Conservation (phyloP, 2,113 vertebrate genomes). For the Pomatorhinus ruficollis region DNA sequence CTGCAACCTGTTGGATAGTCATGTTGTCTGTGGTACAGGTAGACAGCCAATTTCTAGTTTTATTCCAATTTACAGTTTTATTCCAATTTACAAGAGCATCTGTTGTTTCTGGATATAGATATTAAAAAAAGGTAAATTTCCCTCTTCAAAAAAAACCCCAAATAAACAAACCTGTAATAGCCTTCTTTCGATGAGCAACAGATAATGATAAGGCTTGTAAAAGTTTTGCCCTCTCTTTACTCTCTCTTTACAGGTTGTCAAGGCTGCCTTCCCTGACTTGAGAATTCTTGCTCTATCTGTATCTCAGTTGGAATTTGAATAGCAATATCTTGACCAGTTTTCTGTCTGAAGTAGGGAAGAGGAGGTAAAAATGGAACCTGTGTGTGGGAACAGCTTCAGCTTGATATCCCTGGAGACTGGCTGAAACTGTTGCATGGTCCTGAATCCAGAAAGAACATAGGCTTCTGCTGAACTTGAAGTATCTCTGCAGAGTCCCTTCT, state of each 20-base stretch:
- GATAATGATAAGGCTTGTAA: neutral
- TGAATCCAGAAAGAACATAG: neutral
- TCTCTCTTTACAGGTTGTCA: neutral
- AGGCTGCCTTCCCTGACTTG: neutral
- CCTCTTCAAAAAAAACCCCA: neutral
- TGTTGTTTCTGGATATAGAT: neutral
- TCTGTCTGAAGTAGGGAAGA: neutral
- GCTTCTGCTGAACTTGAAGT: neutral
- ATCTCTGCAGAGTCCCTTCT: neutral
- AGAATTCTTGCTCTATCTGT: neutral
- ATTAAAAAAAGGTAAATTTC: neutral
- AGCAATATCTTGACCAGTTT: neutral
- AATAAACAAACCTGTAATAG: neutral
- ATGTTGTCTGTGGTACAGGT: neutral
- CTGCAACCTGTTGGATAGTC: neutral
- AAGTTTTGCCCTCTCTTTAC: neutral
- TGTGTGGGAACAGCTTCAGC: neutral
- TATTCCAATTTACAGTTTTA: neutral
- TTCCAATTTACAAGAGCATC: neutral
- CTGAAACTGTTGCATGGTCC: neutral
- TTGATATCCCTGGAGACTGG: neutral
- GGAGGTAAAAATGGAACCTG: neutral
- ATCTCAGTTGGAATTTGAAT: neutral
- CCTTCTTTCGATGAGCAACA: neutral
- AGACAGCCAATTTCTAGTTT: neutral